Conservation (phyloP, 1,140 invertebrate genomes). For the Galleria mellonella region DNA sequence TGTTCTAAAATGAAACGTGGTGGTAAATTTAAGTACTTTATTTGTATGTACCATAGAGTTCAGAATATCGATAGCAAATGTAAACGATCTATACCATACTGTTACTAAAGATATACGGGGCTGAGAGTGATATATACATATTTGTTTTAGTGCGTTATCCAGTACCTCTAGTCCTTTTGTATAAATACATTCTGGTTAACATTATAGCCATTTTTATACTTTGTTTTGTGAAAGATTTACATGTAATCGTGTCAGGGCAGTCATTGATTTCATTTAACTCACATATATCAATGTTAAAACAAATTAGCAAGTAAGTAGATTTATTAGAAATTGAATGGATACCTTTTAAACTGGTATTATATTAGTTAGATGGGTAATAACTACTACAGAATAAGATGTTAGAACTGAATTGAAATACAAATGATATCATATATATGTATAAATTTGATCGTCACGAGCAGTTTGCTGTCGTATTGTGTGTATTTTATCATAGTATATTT, state of each 20-base stretch:
- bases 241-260: conserved; percentile 1
- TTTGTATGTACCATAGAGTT: too few species aligned
- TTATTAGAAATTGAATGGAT: conserved; percentile 32
- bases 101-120: too few species aligned
- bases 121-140: too few species aligned
- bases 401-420: conserved; percentile 38
- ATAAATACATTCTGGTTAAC: conserved; percentile 16
- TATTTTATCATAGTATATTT: conserved; percentile 62
- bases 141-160: conserved; percentile 8
- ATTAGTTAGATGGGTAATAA: conserved; percentile 22
- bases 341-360: conserved; percentile 31
- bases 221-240: not conserved
- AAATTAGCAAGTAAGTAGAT: conserved; percentile 47
- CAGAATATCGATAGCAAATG: too few species aligned
- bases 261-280: conserved; percentile 8
- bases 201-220: not conserved
- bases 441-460: conserved; percentile 30
- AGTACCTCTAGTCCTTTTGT: conserved; percentile 21
- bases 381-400: conserved; percentile 33
- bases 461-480: conserved; percentile 44
- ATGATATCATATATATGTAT: conserved; percentile 21
- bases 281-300: conserved; percentile 34
- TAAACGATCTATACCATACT: too few species aligned
- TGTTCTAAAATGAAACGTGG: too few species aligned
- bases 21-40: too few species aligned